Percentiles rank a stretch among this genome's conserved stretches.
Evolutionary conservation across 2,888 invertebrate genomes (phyloP).

Genomic region (Cactoblastis cactorum): DNA sequence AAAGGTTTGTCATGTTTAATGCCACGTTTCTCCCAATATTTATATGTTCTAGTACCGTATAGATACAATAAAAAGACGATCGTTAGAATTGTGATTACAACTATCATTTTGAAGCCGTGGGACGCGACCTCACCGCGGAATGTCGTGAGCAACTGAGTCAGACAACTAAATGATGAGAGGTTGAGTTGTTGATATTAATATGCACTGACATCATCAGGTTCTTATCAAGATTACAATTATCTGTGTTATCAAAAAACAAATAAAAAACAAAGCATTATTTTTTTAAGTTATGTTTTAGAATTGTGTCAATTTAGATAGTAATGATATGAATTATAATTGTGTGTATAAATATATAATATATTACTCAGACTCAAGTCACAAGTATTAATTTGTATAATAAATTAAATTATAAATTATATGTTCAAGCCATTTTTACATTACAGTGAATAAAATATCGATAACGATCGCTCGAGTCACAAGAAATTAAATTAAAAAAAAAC

Average conservation of each 20-base stretch:
- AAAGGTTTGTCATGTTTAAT: conserved; percentile 47
- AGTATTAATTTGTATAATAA: no score
- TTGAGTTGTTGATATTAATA: not conserved
- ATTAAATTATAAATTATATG: no score
- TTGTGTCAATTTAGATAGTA: no score
- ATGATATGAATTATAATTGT: no score
- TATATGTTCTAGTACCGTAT: conserved; percentile 39
- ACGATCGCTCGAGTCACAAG: no score
- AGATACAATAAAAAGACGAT: conserved; percentile 32
- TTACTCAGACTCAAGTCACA: no score
- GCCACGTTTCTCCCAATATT: conserved; percentile 45
- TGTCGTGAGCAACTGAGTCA: not conserved
- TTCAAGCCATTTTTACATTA: no score
- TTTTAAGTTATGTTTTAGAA: no score
- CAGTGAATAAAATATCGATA: no score
- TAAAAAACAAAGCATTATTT: no score
- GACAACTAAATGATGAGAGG: not conserved
- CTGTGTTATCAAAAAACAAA: not conserved
- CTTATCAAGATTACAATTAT: not conserved
- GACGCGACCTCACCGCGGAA: not conserved
- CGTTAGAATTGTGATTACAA: conserved; percentile 19
- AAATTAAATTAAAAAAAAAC: no score
- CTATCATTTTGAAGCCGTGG: not conserved
- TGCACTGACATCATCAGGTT: not conserved
- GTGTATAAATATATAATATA: no score